Percentiles rank a stretch among this genome's conserved stretches.
Conservation (phyloP, 2,797 vertebrate species). For the Hemitrygon akajei region DNA sequence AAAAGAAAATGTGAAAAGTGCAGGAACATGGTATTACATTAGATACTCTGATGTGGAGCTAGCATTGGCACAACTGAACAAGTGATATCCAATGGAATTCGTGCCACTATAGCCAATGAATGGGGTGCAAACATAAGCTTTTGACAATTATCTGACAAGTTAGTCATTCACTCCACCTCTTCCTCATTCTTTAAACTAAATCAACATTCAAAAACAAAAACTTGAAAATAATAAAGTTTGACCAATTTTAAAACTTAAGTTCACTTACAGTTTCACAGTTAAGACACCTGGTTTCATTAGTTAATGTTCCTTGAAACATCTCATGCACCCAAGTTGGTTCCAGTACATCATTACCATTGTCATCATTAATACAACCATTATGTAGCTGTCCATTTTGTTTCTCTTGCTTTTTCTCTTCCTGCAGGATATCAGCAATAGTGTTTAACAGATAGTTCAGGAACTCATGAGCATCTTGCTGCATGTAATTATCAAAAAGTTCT, state of each 20-base stretch:
- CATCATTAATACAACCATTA: slow-evolving; percentile 64
- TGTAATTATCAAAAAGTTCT: slow-evolving; percentile 71
- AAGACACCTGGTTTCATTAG: slow-evolving; percentile 74
- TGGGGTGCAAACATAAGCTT: not conserved
- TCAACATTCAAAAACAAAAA: not conserved
- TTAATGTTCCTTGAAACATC: slow-evolving; percentile 74
- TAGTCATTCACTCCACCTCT: not conserved
- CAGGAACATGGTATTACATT: not conserved
- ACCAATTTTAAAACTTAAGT: not conserved
- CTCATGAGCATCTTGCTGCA: slow-evolving; percentile 72
- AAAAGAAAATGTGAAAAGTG: not conserved
- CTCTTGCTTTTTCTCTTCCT: slow-evolving; percentile 68
- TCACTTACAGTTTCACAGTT: slow-evolving; percentile 69
- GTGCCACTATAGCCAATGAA: not conserved
- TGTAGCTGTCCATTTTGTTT: slow-evolving; percentile 66
- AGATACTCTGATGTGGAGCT: not conserved
- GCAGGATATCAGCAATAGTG: slow-evolving; percentile 68
- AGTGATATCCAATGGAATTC: not conserved
- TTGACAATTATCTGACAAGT: not conserved
- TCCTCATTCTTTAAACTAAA: not conserved
- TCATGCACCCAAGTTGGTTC: slow-evolving; percentile 66
- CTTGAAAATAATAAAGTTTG: not conserved
- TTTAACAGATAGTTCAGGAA: slow-evolving; percentile 71
- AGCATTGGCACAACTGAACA: not conserved
- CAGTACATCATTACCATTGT: slow-evolving; percentile 66